Evolutionary conservation across 2,888 invertebrate species (phyloP).

Genomic region (Alviniconcha strummeri): DNA sequence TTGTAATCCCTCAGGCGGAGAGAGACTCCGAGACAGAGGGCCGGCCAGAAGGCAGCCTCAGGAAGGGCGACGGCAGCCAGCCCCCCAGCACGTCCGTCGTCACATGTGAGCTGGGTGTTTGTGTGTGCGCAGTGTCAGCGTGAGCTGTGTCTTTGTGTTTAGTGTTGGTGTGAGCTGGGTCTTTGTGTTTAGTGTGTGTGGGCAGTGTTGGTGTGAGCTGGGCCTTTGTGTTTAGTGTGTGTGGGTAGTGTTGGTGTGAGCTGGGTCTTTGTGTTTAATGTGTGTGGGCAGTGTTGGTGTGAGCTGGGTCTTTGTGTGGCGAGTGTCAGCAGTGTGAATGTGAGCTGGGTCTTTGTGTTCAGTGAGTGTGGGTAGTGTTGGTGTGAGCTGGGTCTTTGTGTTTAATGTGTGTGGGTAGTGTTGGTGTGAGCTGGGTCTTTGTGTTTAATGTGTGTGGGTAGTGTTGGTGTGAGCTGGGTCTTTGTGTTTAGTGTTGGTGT

Average conservation of each 20-base stretch:
- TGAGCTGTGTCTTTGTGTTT: too few species aligned
- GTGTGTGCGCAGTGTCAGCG: neutral
- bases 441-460: too few species aligned
- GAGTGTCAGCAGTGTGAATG: too few species aligned
- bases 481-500: too few species aligned
- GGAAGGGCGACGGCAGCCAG: slow-evolving; percentile 29
- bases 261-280: neutral
- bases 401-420: slow-evolving; percentile 16
- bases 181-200: neutral
- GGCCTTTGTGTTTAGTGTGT: neutral
- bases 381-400: neutral
- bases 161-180: too few species aligned
- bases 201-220: neutral
- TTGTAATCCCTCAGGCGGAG: slow-evolving; percentile 14
- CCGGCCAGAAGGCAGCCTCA: slow-evolving; percentile 10
- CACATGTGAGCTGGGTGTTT: slow-evolving; percentile 40
- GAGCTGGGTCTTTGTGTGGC: too few species aligned
- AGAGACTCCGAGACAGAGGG: slow-evolving; percentile 20
- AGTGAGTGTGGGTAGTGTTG: neutral
- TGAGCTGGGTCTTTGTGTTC: neutral
- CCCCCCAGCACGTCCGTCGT: slow-evolving; percentile 42
- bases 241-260: slow-evolving; percentile 33
- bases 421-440: too few species aligned
- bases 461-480: too few species aligned
- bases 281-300: neutral